Evolutionary conservation across 37 sponge, comb jelly and placozoan genomes (phyloP).

Genomic region (Cliona cf. orientalis): DNA sequence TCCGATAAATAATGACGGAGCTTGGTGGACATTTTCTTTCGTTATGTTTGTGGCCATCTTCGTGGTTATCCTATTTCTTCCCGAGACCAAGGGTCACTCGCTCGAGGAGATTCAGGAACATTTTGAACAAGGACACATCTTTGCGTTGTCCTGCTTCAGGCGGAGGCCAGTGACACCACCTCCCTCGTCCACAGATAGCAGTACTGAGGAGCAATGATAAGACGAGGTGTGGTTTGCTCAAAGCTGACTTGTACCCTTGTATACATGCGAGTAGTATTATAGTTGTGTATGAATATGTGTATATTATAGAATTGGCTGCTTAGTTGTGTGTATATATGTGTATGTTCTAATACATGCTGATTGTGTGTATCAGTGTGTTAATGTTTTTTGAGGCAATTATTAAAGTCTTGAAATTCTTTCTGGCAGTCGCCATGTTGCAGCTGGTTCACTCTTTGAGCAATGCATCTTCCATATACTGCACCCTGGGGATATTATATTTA

Average conservation of each 20-base stretch:
- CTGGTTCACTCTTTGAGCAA: constrained; percentile 28
- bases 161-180: not conserved
- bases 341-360: not conserved
- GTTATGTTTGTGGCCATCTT: constrained; percentile 47
- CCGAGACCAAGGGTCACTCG: constrained; percentile 87
- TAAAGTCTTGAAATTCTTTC: constrained; percentile 51
- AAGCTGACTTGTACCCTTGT: not conserved
- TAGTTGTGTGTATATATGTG: not conserved
- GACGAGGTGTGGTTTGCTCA: not conserved
- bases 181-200: not conserved
- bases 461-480: constrained; percentile 47
- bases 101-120: constrained; percentile 86
- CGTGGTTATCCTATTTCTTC: constrained; percentile 81
- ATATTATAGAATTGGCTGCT: not conserved
- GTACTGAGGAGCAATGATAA: not conserved
- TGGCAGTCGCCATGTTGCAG: constrained; percentile 50
- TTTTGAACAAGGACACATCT: constrained; percentile 34
- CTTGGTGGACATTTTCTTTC: constrained; percentile 76
- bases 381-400: constrained; percentile 26
- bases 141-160: constrained; percentile 1
- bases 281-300: too few relatives aligned
- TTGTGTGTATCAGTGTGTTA: not conserved
- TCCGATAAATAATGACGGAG: constrained; percentile 19
- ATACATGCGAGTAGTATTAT: not conserved
- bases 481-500: constrained; percentile 8